These are phyloP conservation scores for Pampus argenteus DNA, from an alignment of 2,797 vertebrate species.

Conservation along the genomic window DNA sequence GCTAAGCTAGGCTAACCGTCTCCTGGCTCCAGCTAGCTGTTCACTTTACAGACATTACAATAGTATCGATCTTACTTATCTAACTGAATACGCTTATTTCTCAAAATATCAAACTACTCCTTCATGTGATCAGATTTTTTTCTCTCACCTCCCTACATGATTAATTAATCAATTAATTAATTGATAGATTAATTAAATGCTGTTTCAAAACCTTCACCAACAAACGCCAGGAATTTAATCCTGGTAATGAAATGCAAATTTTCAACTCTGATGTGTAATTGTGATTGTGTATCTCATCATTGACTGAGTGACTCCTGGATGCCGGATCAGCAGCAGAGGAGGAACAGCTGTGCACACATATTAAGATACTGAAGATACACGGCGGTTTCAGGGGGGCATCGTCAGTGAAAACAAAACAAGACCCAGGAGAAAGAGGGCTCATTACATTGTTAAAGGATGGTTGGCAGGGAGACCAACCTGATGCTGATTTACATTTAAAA, in stretches of 20 bases:
- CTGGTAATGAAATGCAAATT: background rate
- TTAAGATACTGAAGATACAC: conserved; percentile 26
- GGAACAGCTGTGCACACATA: conserved; percentile 7
- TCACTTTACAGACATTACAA: background rate
- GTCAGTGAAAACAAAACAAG: conserved; percentile 49
- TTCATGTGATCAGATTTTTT: background rate
- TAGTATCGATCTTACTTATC: background rate
- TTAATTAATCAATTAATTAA: too few species aligned
- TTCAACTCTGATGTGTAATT: conserved; percentile 6
- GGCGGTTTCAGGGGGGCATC: conserved; percentile 7
- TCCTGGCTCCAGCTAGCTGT: background rate
- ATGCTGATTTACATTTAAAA: conserved; percentile 55
- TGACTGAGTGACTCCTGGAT: conserved; percentile 18
- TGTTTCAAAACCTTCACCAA: background rate
- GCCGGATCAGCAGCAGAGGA: conserved; percentile 19
- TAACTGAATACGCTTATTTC: background rate
- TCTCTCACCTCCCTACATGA: background rate
- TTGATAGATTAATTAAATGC: too few species aligned
- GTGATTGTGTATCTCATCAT: conserved; percentile 7
- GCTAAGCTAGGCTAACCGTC: background rate
- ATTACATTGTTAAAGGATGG: conserved; percentile 44
- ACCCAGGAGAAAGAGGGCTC: conserved; percentile 25
- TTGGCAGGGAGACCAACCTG: conserved; percentile 2
- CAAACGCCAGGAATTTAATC: background rate
- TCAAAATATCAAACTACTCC: background rate